These are phyloP conservation scores for Crocallis elinguaria DNA, from an alignment of 2,888 invertebrate genomes.

Conservation along the genomic window DNA sequence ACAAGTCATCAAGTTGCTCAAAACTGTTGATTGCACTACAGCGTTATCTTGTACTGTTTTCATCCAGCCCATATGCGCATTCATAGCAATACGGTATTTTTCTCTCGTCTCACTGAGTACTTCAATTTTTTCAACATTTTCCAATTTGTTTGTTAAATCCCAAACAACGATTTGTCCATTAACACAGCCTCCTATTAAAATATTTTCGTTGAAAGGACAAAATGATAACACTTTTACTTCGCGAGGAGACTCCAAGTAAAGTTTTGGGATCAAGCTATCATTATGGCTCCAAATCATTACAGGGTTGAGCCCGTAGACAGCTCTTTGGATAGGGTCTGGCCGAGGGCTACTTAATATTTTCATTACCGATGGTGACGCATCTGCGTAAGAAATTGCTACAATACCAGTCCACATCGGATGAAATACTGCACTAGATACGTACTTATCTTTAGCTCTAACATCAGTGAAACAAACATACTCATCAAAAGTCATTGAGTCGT, in stretches of 20 bases:
- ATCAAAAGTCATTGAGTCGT: slow-evolving; percentile 68
- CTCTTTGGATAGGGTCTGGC: slow-evolving; percentile 79
- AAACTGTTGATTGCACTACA: slow-evolving; percentile 84
- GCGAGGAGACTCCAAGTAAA: slow-evolving; percentile 87
- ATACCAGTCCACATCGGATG: slow-evolving; percentile 89
- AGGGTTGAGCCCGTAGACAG: slow-evolving; percentile 86
- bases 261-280: slow-evolving; percentile 88
- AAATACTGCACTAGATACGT: slow-evolving; percentile 87
- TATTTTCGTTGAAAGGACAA: slow-evolving; percentile 88
- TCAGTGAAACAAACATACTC: slow-evolving; percentile 88
- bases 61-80: slow-evolving; percentile 88
- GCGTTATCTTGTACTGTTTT: slow-evolving; percentile 85
- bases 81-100: slow-evolving; percentile 86
- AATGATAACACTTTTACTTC: slow-evolving; percentile 87
- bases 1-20: slow-evolving; percentile 86
- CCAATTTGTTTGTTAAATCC: slow-evolving; percentile 87
- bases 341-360: slow-evolving; percentile 66
- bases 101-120: slow-evolving; percentile 86
- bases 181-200: slow-evolving; percentile 88
- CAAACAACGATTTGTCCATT: slow-evolving; percentile 90
- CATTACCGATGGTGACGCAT: slow-evolving; percentile 79
- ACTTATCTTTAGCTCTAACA: slow-evolving; percentile 87
- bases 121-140: slow-evolving; percentile 86
- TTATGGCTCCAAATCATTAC: slow-evolving; percentile 91
- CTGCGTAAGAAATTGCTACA: slow-evolving; percentile 87